Evolutionary conservation across 2,113 vertebrate genomes (phyloP), one percentile per base, ranked within the genome.

Genomic region (Daboia siamensis): DNA sequence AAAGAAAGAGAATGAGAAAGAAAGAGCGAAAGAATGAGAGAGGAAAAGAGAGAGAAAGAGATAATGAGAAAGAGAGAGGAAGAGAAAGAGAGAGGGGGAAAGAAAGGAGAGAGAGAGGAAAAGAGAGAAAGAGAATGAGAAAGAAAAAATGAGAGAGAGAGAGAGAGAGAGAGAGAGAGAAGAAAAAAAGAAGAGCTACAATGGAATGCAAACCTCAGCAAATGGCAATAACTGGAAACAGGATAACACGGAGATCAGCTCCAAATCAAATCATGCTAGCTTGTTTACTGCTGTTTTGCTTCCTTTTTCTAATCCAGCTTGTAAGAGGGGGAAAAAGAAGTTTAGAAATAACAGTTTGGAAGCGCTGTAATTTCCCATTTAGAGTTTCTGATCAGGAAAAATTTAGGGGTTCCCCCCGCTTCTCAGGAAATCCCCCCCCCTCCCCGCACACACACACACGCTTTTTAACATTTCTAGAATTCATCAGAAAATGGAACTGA

Each of bases 191-290:
- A 74, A 39, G 2, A 39, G 33, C 6, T 8, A 39, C 33, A 80
- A 39, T 8, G 69, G 33, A 80, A 56, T 33, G 20, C 54, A 21
- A 39, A 54, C n/a, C 33, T n/a, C 51, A 26, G n/a, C 26, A 56
- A 56, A 56, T 56, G 15, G 26, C n/a, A 56, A 39, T 91, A 96
- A 91, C 92, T 93, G 89, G 89, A 87, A 94, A 80, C 33, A 11
- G 69, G 90, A 87, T 93, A 94, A 4, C 10, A n/a, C 0, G 10
- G 61, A 39, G 29, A 23, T 57, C 48, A 56, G 11, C 20, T 57
- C 17, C 46, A 51, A 80, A 59, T 80, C 4, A 86, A 33, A 61
- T 33, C 39, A 87, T 56, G 2, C 20, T 15, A 85, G 7, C 13
- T 52, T 55, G 21, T 15, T 88, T 39, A 6, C 33, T 69, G 29